A percentile compares a stretch with the other conserved stretches of the same genome.
Evolutionary conservation across 2,113 vertebrate genomes (phyloP).

Genomic region (Syngnathus floridae): DNA sequence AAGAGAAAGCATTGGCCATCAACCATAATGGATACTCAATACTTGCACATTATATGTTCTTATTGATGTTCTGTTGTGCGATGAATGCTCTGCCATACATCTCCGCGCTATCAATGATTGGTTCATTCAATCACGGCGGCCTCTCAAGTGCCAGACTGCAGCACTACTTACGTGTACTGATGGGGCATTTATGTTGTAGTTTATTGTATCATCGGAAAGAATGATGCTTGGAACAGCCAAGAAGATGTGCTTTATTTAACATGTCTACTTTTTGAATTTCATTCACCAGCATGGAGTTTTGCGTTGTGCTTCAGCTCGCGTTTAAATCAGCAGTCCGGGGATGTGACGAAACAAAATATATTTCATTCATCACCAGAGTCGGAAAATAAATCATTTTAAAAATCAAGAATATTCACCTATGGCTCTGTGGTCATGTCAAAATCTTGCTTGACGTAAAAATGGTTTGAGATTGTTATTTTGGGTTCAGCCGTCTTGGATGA

Average conservation of each 20-base stretch:
- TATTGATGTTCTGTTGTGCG: background rate
- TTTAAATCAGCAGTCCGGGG: background rate
- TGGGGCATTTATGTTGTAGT: background rate
- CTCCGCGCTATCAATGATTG: background rate
- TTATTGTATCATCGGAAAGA: background rate
- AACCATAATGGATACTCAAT: background rate
- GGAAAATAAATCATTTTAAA: no score
- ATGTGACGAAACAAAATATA: no score
- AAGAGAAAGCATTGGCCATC: slow-evolving; percentile 12
- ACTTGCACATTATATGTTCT: background rate
- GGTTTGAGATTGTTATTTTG: no score
- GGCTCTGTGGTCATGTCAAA: no score
- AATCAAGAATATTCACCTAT: no score
- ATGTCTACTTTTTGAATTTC: background rate
- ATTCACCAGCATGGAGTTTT: background rate
- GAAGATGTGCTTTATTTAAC: background rate
- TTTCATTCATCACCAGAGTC: no score
- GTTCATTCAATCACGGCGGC: slow-evolving; percentile 6
- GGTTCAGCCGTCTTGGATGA: no score
- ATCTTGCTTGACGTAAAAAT: no score
- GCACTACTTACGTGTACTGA: background rate
- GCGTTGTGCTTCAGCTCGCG: background rate
- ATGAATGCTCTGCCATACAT: background rate
- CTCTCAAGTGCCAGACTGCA: slow-evolving; percentile 1
- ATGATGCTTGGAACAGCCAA: background rate